A percentile compares a stretch with the other conserved stretches of the same genome.
Conservation (phyloP, 2,888 invertebrate genomes). For the Cheilosia pagana region DNA sequence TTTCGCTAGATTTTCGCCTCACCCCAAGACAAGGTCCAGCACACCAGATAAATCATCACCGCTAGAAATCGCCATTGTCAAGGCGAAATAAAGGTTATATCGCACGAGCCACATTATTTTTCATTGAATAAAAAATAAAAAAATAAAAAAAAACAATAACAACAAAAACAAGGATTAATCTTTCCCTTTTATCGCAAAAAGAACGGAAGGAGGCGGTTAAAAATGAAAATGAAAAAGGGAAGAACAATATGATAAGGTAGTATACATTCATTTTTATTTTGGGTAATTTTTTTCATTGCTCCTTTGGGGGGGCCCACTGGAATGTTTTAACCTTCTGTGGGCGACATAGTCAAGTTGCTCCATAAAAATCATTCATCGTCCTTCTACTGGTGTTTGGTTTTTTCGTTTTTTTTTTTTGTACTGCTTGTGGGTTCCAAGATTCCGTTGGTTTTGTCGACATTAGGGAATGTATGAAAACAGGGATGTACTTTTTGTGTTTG, state of each 20-base stretch:
- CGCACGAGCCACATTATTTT: constrained; percentile 64
- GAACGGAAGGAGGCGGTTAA: constrained; percentile 69
- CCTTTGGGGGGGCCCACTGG: constrained; percentile 1
- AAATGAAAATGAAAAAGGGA: constrained; percentile 59
- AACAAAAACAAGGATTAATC: constrained; percentile 71
- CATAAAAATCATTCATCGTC: constrained; percentile 69
- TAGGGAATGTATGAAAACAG: constrained; percentile 43
- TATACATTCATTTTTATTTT: constrained; percentile 51
- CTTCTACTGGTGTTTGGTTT: constrained; percentile 19
- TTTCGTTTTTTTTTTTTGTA: background rate
- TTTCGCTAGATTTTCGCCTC: constrained; percentile 41
- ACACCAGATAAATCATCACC: constrained; percentile 60
- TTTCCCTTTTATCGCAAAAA: constrained; percentile 60
- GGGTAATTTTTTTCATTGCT: constrained; percentile 46
- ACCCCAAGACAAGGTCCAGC: constrained; percentile 20
- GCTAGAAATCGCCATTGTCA: constrained; percentile 32
- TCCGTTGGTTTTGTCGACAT: constrained; percentile 34
- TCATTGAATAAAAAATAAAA: constrained; percentile 27
- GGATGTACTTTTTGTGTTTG: constrained; percentile 33
- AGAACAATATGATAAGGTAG: constrained; percentile 69
- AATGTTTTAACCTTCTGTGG: constrained; percentile 68
- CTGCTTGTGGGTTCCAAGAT: constrained; percentile 7
- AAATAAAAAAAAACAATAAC: constrained; percentile 26
- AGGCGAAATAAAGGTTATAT: constrained; percentile 58
- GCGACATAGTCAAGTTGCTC: constrained; percentile 60